A percentile compares a stretch with the other conserved stretches of the same genome.
Evolutionary conservation across 2,113 vertebrate genomes (phyloP).

Genomic region (Solea senegalensis): DNA sequence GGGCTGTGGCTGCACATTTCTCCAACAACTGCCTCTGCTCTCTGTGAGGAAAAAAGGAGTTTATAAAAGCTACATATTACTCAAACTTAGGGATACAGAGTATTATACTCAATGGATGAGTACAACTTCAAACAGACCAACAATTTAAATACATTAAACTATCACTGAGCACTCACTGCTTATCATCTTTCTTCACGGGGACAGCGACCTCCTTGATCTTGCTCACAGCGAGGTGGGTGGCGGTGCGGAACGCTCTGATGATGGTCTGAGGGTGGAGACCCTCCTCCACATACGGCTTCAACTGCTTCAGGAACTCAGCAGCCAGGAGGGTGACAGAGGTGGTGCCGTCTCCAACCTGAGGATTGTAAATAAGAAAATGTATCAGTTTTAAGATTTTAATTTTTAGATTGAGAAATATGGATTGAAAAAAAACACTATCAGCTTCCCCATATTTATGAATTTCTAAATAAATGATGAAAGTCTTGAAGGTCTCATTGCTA

Average conservation of each 20-base stretch:
- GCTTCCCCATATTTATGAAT: too few relatives aligned
- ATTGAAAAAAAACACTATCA: too few relatives aligned
- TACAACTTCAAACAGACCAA: not conserved
- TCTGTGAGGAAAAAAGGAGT: slow-evolving; percentile 65
- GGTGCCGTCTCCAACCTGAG: slow-evolving; percentile 95
- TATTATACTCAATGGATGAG: not conserved
- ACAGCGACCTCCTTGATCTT: slow-evolving; percentile 93
- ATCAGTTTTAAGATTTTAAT: not conserved
- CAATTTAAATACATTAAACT: not conserved
- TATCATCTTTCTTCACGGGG: slow-evolving; percentile 91
- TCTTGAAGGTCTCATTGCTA: too few relatives aligned
- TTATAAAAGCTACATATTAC: not conserved
- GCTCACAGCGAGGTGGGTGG: slow-evolving; percentile 90
- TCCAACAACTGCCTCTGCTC: slow-evolving; percentile 90
- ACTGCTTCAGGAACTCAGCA: slow-evolving; percentile 95
- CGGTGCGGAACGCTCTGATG: slow-evolving; percentile 93
- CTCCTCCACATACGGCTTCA: slow-evolving; percentile 95
- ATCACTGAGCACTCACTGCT: slow-evolving; percentile 82
- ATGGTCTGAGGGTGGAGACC: slow-evolving; percentile 97
- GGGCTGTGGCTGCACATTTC: slow-evolving; percentile 93
- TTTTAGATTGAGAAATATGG: too few relatives aligned
- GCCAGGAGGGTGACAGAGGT: slow-evolving; percentile 96
- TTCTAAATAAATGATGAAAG: too few relatives aligned
- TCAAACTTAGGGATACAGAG: not conserved
- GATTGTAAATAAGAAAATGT: not conserved